A percentile compares a stretch with the other conserved stretches of the same genome.
Evolutionary conservation across 1,140 invertebrate species (phyloP).

Genomic region (Mycetomoellerius zeteki): DNA sequence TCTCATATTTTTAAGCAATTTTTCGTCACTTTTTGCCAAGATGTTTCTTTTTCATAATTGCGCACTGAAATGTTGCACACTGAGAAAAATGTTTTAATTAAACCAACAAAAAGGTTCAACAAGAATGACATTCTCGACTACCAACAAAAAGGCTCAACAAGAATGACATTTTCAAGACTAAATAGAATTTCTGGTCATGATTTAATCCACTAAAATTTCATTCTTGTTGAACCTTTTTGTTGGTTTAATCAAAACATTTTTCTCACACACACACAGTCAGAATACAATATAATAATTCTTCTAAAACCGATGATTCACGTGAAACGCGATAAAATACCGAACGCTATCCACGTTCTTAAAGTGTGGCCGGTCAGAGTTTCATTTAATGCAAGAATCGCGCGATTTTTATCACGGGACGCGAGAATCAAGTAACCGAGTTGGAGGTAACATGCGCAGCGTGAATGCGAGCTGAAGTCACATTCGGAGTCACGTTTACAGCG

Average conservation of each 20-base stretch:
- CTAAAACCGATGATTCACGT: slow-evolving; percentile 21
- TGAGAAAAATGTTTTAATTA: no score
- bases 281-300: background rate
- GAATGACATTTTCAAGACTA: no score
- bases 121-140: no score
- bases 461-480: slow-evolving; percentile 17
- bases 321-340: slow-evolving; percentile 6
- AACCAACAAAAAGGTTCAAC: no score
- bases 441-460: slow-evolving; percentile 2
- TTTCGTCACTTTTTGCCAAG: background rate
- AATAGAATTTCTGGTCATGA: no score
- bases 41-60: background rate
- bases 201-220: no score
- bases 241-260: no score
- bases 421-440: slow-evolving; percentile 37
- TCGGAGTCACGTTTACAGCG: slow-evolving; percentile 35
- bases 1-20: background rate
- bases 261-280: no score
- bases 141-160: no score
- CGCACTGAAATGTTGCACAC: no score
- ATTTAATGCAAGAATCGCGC: background rate
- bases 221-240: no score
- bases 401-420: slow-evolving; percentile 25
- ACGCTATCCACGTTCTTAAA: background rate
- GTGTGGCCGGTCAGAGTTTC: background rate